Evolutionary conservation across 2,113 vertebrate genomes (phyloP), one percentile per base, ranked within the genome.

Genomic region (Cyphomyrus plagiostoma): DNA sequence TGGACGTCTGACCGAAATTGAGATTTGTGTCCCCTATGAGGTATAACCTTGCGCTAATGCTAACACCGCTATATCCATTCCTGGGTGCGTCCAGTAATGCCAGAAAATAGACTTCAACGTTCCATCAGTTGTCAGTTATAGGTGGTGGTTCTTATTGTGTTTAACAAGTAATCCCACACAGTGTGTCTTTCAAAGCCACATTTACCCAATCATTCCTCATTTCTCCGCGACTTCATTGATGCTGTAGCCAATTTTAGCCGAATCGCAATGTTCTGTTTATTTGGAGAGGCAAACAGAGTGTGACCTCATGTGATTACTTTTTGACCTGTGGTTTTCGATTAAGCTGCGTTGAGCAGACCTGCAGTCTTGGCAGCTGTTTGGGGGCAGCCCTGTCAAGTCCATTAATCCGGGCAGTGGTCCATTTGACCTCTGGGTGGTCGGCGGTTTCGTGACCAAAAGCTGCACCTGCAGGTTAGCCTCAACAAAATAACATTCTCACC

Each of bases 361-460:
- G 49, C 5, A 87, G 39, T 45, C 77, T 82, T 70, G 62, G 62
- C n/a, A 70, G 62, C 10, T 30, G 62, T 45, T 62, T 48, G 19
- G 35, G 21, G 82, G 2, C 3, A 21, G 82, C 21, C n/a, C 21
- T 42, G 45, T 30, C 48, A 86, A 86, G 83, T 86, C 83, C 48
- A 86, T 86, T 86, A 86, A n/a, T 50, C 83, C 23, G 6, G 45
- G 83, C 83, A 86, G 83, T 26, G 83, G 23, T 35, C 85, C 50
- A 26, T 53, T 87, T 53, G 85, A 52, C 85, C 85, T 84, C n/a
- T 17, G 46, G 9, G 48, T 21, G 85, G 30, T 87, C 50, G 17
- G 85, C 6, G 15, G 19, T 15, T 87, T 56, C 15, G 82, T 84
- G 82, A 84, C 21, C 42, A 84, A 48, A 49, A 87, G 85, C 85